These are phyloP conservation scores for Physeter macrocephalus DNA, from an alignment of 2,113 vertebrate genomes.

Conservation along the genomic window DNA sequence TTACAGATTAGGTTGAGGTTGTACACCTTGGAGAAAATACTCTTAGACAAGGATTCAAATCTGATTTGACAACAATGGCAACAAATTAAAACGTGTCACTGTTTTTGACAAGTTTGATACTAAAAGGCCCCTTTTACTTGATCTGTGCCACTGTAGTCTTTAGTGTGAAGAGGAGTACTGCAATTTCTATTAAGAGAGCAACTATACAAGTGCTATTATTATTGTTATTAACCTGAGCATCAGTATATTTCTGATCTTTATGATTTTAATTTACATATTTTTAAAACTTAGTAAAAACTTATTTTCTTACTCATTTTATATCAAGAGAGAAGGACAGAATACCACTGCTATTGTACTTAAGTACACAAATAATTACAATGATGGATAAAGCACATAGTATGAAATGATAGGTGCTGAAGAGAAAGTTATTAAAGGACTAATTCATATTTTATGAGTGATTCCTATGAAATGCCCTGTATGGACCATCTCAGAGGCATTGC, in stretches of 20 bases:
- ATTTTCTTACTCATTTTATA: not conserved
- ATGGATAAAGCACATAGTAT: not conserved
- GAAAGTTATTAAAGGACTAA: not conserved
- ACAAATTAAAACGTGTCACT: slow-evolving; percentile 21
- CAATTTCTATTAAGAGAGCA: slow-evolving; percentile 14
- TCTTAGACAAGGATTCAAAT: slow-evolving; percentile 6
- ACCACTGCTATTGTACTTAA: not conserved
- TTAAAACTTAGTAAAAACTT: not conserved
- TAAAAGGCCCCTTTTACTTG: not conserved
- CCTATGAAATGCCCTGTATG: not conserved
- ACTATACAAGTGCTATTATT: not conserved
- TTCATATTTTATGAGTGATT: not conserved
- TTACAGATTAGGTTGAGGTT: not conserved
- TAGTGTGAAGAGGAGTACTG: not conserved
- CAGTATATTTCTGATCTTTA: not conserved
- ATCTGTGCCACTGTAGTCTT: slow-evolving; percentile 29
- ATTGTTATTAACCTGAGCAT: not conserved
- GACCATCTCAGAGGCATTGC: not conserved
- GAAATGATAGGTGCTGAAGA: not conserved
- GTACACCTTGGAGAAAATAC: not conserved
- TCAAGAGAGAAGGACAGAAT: not conserved
- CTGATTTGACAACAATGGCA: slow-evolving; percentile 43
- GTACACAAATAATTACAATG: not conserved
- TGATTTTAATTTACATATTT: not conserved
- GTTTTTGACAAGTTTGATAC: slow-evolving; percentile 11